Conservation (phyloP, 2,888 invertebrate genomes). For the Hyalella azteca region DNA sequence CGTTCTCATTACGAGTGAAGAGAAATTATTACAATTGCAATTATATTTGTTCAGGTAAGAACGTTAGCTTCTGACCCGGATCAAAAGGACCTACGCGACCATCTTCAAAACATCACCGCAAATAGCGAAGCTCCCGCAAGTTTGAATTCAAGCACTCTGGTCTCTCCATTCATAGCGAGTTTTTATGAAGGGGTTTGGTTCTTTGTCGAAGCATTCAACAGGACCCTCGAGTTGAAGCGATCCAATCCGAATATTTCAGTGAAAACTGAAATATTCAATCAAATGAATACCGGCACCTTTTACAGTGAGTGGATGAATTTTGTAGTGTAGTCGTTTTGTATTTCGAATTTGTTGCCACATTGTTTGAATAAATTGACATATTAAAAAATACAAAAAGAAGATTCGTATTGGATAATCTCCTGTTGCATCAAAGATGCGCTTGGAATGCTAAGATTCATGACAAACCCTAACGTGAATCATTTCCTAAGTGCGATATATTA, state of each 20-base stretch:
- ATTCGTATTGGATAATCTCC: no score
- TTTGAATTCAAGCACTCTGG: neutral
- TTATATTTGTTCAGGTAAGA: neutral
- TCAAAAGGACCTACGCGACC: neutral
- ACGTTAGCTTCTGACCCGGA: neutral
- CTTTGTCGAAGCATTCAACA: constrained; percentile 9
- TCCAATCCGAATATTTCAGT: neutral
- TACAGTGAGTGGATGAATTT: constrained; percentile 19
- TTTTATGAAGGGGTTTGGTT: constrained; percentile 30
- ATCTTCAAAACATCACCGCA: neutral
- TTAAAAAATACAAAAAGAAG: no score
- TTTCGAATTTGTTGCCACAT: no score
- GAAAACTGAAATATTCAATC: neutral
- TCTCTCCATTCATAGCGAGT: neutral
- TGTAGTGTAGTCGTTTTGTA: no score
- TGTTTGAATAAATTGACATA: no score
- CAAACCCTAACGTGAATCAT: no score
- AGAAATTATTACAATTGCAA: no score
- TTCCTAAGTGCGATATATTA: no score
- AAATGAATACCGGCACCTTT: constrained; percentile 11
- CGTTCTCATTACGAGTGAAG: no score
- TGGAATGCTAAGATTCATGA: no score
- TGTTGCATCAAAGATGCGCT: no score
- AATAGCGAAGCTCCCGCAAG: neutral
- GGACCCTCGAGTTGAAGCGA: neutral